Evolutionary conservation across 2,113 vertebrate species (phyloP).

Genomic region (Channa argus): DNA sequence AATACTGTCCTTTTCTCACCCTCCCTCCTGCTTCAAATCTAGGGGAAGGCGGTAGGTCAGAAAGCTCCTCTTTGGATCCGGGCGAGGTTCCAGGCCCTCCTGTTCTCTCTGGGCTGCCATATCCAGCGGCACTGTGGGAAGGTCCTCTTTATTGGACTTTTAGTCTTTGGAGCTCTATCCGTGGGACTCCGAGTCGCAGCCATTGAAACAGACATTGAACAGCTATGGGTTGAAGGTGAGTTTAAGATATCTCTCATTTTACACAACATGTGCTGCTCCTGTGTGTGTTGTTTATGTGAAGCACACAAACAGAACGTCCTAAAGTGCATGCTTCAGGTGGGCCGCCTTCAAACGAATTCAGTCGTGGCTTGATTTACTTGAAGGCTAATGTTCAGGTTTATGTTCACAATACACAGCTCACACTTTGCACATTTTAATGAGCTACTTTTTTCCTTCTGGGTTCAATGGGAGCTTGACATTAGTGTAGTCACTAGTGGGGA

Average conservation of each 20-base stretch:
- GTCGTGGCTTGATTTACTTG: background rate
- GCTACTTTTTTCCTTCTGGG: background rate
- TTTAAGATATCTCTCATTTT: constrained; percentile 19
- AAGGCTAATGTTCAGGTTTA: background rate
- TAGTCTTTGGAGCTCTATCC: constrained; percentile 94
- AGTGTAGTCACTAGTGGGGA: constrained; percentile 26
- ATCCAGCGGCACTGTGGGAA: constrained; percentile 98
- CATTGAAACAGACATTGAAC: constrained; percentile 97
- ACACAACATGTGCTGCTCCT: no score
- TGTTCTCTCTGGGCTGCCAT: constrained; percentile 95
- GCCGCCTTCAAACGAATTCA: background rate
- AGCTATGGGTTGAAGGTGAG: constrained; percentile 99
- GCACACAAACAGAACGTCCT: background rate
- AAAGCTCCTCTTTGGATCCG: constrained; percentile 95
- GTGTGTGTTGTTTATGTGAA: background rate
- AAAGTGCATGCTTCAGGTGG: background rate
- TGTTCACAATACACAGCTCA: background rate
- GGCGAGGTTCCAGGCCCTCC: constrained; percentile 93
- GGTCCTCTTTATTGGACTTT: constrained; percentile 96
- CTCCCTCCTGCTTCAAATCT: constrained; percentile 66
- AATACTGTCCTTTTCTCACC: constrained; percentile 51
- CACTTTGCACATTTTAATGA: background rate
- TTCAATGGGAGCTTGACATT: constrained; percentile 40
- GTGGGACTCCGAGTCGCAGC: constrained; percentile 93
- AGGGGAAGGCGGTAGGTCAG: constrained; percentile 91